phyloP scores from a whole-genome alignment of 2,113 vertebrate species.

The Cheirogaleus medius region DNA sequence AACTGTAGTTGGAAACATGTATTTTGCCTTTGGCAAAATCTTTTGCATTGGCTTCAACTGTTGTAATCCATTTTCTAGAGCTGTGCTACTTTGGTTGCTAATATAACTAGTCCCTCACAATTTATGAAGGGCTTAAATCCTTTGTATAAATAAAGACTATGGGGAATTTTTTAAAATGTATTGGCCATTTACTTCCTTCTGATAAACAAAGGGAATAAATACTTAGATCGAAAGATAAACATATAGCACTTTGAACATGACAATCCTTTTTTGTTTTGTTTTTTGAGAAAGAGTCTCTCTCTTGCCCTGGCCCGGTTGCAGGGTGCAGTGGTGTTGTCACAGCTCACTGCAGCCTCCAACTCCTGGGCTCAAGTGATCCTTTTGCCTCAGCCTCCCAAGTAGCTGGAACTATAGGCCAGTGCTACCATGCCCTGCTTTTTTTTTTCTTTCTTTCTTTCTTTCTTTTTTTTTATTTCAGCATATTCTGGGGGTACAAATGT shows the following conservation, averaged over 20 bases:
- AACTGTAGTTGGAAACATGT: conserved; percentile 32
- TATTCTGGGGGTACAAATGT: too few relatives aligned
- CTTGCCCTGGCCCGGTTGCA: too few relatives aligned
- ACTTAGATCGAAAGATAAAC: neutral
- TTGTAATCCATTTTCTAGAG: conserved; percentile 59
- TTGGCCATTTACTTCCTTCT: neutral
- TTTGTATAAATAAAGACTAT: neutral
- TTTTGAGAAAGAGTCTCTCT: too few relatives aligned
- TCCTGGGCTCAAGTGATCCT: too few relatives aligned
- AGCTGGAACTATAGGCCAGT: too few relatives aligned
- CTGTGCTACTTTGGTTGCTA: neutral
- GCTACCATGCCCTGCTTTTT: too few relatives aligned
- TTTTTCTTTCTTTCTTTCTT: neutral
- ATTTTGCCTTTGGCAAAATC: conserved; percentile 65
- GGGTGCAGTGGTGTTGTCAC: too few relatives aligned
- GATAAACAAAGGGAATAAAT: neutral
- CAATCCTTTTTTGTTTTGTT: neutral
- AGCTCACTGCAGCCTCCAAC: too few relatives aligned
- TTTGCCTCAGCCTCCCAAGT: too few relatives aligned
- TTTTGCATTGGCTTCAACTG: conserved; percentile 39
- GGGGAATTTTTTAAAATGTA: neutral
- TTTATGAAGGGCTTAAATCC: neutral
- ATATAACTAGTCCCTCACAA: neutral
- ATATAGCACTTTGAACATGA: neutral
- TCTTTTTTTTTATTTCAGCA: too few relatives aligned